phyloP scores from a whole-genome alignment of 2,888 invertebrate genomes.

The Cinara cedri region DNA sequence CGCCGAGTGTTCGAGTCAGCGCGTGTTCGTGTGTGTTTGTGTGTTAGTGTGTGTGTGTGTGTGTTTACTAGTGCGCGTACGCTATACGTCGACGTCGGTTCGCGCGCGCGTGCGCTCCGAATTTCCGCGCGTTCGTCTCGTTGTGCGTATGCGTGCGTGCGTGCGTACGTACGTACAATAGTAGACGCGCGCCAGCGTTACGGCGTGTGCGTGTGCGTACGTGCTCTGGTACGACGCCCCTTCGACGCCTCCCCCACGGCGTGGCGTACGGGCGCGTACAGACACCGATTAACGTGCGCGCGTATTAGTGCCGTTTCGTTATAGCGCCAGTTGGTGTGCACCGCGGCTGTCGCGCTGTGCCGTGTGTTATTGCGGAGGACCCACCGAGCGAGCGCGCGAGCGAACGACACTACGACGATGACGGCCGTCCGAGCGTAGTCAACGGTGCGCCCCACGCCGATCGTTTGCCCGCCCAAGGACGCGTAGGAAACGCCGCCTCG shows the following conservation, averaged over 20 bases:
- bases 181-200: not conserved
- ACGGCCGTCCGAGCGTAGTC: not conserved
- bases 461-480: not conserved
- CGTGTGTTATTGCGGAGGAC: too few relatives aligned
- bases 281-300: not conserved
- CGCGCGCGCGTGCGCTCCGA: conserved; percentile 11
- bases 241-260: not conserved
- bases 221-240: conserved; percentile 44
- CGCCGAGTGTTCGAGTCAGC: not conserved
- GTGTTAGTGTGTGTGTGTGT: conserved; percentile 4
- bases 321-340: too few relatives aligned
- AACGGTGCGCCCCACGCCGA: too few relatives aligned
- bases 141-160: conserved; percentile 38
- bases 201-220: conserved; percentile 27
- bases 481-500: not conserved
- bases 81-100: not conserved
- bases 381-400: too few relatives aligned
- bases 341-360: too few relatives aligned
- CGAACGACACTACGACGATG: too few relatives aligned
- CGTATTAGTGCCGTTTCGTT: not conserved
- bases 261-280: not conserved
- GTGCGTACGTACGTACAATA: not conserved
- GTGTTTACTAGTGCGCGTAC: too few relatives aligned
- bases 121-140: not conserved
- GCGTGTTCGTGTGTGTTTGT: not conserved